Evolutionary conservation across 1,140 invertebrate species (phyloP).

Genomic region (Microplitis demolitor): DNA sequence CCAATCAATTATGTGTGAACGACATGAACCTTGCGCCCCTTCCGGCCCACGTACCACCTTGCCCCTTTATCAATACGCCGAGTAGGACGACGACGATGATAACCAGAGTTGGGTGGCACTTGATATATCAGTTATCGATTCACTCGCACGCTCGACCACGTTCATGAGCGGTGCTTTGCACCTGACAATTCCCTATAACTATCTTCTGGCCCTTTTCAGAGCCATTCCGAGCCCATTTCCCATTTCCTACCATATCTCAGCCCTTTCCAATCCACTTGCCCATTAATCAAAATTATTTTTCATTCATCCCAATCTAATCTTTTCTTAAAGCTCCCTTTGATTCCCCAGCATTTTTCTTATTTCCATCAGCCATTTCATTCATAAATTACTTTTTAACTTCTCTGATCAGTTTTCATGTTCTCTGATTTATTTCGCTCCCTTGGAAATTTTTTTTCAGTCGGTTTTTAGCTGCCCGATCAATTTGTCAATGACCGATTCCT

Average conservation of each 20-base stretch:
- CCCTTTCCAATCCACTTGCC: neutral
- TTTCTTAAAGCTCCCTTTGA: neutral
- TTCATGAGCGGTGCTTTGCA: slow-evolving; percentile 4
- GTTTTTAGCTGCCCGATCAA: too few species aligned
- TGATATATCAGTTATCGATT: slow-evolving; percentile 42
- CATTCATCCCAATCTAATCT: neutral
- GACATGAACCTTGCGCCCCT: slow-evolving; percentile 13
- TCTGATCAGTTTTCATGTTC: too few species aligned
- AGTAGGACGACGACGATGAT: neutral
- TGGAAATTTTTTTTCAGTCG: too few species aligned
- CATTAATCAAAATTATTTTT: neutral
- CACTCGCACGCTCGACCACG: slow-evolving; percentile 13
- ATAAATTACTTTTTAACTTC: too few species aligned
- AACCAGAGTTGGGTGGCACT: neutral
- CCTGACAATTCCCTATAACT: neutral
- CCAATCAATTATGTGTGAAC: slow-evolving; percentile 51
- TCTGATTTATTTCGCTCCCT: too few species aligned
- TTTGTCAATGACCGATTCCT: too few species aligned
- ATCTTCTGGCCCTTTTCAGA: neutral
- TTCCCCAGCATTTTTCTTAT: too few species aligned
- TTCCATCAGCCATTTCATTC: too few species aligned
- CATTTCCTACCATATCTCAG: neutral
- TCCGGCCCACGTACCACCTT: neutral
- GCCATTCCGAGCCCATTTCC: neutral
- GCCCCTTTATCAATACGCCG: slow-evolving; percentile 30